phyloP scores from a whole-genome alignment of 2,113 vertebrate genomes.

The Meleagris gallopavo region DNA sequence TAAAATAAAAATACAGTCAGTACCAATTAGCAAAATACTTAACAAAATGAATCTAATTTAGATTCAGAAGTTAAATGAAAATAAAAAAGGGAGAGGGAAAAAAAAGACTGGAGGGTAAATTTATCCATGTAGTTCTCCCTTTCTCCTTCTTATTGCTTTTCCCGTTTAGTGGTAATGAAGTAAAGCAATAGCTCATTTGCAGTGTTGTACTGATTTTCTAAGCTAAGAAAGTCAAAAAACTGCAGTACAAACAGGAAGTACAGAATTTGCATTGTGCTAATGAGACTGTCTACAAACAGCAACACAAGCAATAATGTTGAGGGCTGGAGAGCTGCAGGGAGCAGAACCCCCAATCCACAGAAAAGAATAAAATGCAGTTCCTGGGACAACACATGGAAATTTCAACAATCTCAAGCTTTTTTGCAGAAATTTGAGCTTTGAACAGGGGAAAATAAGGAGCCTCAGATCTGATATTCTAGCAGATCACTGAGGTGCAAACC shows the following conservation, averaged over 20 bases:
- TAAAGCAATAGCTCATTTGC: not conserved
- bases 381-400: not conserved
- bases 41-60: not conserved
- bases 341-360: not conserved
- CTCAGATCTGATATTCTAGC: no score
- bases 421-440: not conserved
- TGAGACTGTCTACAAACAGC: accelerated
- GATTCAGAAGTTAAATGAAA: not conserved
- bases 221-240: not conserved
- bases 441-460: not conserved
- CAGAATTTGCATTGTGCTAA: not conserved
- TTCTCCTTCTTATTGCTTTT: not conserved
- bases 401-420: not conserved
- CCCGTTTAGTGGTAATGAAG: not conserved
- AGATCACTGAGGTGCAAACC: accelerated
- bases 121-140: not conserved
- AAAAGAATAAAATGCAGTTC: not conserved
- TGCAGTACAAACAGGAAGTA: not conserved
- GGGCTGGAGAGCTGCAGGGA: not conserved
- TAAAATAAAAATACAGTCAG: not conserved
- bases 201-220: not conserved
- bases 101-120: not conserved
- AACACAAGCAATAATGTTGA: not conserved
- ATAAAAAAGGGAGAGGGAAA: not conserved
- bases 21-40: not conserved